phyloP scores from a whole-genome alignment of 2,113 vertebrate species.

The Proterorhinus semilunaris region DNA sequence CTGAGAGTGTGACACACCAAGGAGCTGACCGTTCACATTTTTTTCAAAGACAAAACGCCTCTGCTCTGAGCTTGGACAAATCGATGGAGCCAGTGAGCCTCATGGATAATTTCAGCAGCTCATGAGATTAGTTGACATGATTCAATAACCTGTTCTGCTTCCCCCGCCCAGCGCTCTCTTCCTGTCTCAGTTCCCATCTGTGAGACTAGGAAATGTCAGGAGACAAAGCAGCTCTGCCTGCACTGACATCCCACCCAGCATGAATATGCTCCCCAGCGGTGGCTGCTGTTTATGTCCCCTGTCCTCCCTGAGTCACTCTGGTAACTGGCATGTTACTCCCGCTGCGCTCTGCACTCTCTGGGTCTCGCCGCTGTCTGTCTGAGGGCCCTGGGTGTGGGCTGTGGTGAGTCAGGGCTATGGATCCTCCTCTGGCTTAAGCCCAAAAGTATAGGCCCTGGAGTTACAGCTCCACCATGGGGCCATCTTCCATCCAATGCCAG shows the following conservation, averaged over 20 bases:
- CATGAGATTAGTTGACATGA: conserved; percentile 45
- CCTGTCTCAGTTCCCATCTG: conserved; percentile 35
- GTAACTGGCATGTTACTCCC: conserved; percentile 17
- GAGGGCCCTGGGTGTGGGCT: conserved; percentile 48
- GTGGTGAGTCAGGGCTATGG: conserved; percentile 59
- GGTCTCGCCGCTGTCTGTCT: conserved; percentile 34
- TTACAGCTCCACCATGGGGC: conserved; percentile 36
- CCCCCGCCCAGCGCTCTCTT: conserved; percentile 17
- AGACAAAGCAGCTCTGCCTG: conserved; percentile 24
- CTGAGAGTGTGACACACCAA: conserved; percentile 10
- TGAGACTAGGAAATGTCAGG: conserved; percentile 46
- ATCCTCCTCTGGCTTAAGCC: conserved; percentile 54
- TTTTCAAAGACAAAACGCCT: conserved; percentile 25
- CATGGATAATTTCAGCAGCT: conserved; percentile 32
- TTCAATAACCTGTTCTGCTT: conserved; percentile 40
- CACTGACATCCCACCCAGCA: conserved; percentile 7
- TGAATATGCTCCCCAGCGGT: not conserved
- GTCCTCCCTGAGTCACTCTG: conserved; percentile 24
- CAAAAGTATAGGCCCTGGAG: conserved; percentile 28
- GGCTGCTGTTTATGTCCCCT: not conserved
- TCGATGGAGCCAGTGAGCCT: conserved; percentile 26
- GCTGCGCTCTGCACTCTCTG: conserved; percentile 11
- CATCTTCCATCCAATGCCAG: conserved; percentile 30
- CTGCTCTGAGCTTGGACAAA: conserved; percentile 6
- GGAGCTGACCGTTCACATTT: conserved; percentile 38